Evolutionary conservation across 2,888 invertebrate genomes (phyloP), one percentile per base, ranked within the genome.

Genomic region (Nysson spinosus): DNA sequence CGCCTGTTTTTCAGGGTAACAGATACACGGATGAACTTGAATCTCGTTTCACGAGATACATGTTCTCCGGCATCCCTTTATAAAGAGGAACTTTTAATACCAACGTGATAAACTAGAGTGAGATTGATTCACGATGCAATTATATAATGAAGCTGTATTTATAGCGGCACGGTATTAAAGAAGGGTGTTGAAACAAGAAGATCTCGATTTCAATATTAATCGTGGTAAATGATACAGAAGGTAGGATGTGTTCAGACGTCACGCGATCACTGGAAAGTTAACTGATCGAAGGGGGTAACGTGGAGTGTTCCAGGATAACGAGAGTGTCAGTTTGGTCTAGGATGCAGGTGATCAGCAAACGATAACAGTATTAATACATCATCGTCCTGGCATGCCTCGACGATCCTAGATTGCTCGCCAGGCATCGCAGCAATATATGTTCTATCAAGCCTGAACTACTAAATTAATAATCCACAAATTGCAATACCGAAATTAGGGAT

Each of bases 341-440:
- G 61, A 61, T 69, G 77, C 72, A 64, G 78, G 74, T 75, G 83
- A 84, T 81, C 77, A 79, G 76, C 77, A 73, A 52, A 68, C 79
- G 81, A 81, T 85, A 84, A 84, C 84, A 69, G 79, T 81, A 83
- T 84, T 83, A 83, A 84, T 84, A 83, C 83, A 81, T 85, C 84
- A 84, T 84, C 81, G 80, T 76, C 67, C 72, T 67, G 75, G 63
- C 75, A 79, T 77, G 82, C 77, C 76, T 72, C 77, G 75, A 46
- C 74, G 83, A 78, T 39, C 75, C 75, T 75, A 82, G 84, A 85
- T 85, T 85, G 82, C 81, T 62, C 74, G 62, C 61, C 57, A 57
- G 61, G 42, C 67, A 37, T 39, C 55, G 37, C 52, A 37, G 77
- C 68, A 67, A 75, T 75, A 64, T 65, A 69, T 65, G 63, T 73